Evolutionary conservation across 2,797 vertebrate genomes (phyloP).

Genomic region (Cephalopachus bancanus): DNA sequence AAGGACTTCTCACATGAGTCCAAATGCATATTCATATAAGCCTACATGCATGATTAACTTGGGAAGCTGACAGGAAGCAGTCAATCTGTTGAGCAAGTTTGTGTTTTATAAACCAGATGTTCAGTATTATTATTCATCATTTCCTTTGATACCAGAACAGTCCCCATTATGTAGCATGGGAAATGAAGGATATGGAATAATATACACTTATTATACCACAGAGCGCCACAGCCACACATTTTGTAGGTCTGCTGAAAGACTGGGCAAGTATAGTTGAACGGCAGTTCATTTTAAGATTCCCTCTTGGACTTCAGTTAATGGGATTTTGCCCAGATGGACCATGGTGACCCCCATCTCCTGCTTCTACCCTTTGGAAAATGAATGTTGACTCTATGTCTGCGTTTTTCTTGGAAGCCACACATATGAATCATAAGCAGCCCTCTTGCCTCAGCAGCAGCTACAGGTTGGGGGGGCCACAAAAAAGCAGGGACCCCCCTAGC

Average conservation of each 20-base stretch:
- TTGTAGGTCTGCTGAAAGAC: constrained; percentile 66
- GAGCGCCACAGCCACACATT: constrained; percentile 51
- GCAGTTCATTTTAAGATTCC: constrained; percentile 69
- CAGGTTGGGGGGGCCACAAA: constrained; percentile 38
- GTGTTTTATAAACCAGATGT: constrained; percentile 85
- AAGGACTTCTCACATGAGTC: neutral
- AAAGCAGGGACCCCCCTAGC: constrained; percentile 53
- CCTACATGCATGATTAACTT: constrained; percentile 74
- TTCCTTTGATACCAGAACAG: constrained; percentile 83
- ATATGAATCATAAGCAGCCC: constrained; percentile 45
- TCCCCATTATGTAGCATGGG: constrained; percentile 80
- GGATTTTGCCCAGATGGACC: constrained; percentile 74
- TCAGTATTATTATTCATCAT: constrained; percentile 83
- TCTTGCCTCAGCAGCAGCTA: constrained; percentile 49
- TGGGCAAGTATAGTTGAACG: constrained; percentile 50
- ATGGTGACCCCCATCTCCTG: constrained; percentile 27
- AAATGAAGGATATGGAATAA: constrained; percentile 83
- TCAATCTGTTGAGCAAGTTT: constrained; percentile 84
- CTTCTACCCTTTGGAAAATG: constrained; percentile 69
- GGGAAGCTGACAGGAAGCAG: constrained; percentile 82
- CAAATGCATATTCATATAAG: constrained; percentile 70
- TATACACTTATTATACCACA: constrained; percentile 72
- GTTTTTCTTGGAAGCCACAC: constrained; percentile 77
- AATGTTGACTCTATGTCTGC: constrained; percentile 72
- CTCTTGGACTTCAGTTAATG: constrained; percentile 70